Evolutionary conservation across 2,888 invertebrate species (phyloP).

Genomic region (Polyommatus icarus): DNA sequence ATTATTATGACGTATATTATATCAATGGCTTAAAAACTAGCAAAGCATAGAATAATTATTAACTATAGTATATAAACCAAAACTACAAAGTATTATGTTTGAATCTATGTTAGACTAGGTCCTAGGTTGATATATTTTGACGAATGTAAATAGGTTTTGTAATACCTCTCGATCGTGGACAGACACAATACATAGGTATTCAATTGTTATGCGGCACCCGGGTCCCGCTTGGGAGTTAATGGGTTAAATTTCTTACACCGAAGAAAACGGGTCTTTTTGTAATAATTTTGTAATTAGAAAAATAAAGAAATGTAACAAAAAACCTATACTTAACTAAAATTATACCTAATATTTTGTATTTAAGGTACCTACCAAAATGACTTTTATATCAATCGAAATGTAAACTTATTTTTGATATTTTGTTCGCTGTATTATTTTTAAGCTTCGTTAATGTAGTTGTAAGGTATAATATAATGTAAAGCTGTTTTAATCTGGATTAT

Average conservation of each 20-base stretch:
- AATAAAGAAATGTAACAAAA: background rate
- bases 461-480: background rate
- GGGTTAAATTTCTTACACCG: background rate
- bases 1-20: no score
- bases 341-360: background rate
- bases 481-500: background rate
- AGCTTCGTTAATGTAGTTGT: background rate
- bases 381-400: background rate
- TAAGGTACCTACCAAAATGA: background rate
- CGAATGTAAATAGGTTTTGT: background rate
- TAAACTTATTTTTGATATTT: background rate
- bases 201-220: no score
- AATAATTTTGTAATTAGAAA: background rate
- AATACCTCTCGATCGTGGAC: no score
- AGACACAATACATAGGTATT: no score
- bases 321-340: background rate
- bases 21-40: background rate
- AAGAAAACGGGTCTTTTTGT: background rate
- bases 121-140: slow-evolving; percentile 22
- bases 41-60: background rate
- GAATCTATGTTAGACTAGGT: slow-evolving; percentile 32
- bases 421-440: background rate
- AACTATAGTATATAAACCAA: background rate
- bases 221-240: no score
- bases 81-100: slow-evolving; percentile 39